phyloP scores from a whole-genome alignment of 2,113 vertebrate species.

The Herpailurus yagouaroundi region DNA sequence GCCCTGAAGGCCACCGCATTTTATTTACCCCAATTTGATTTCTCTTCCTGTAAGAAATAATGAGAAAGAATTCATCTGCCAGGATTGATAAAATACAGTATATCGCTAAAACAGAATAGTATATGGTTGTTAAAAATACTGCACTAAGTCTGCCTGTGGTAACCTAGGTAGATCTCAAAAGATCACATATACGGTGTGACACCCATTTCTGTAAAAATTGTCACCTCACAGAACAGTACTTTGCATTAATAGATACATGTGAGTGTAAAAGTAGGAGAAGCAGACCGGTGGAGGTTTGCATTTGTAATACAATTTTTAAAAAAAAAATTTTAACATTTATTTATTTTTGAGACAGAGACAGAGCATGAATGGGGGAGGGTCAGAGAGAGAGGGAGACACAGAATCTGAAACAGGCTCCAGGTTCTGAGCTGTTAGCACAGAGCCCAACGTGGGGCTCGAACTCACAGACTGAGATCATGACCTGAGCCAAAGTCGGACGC shows the following conservation, averaged over 20 bases:
- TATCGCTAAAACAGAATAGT: background rate
- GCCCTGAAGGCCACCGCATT: background rate
- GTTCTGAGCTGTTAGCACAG: too few relatives aligned
- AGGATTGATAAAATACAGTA: background rate
- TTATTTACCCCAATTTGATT: background rate
- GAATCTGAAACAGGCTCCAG: too few relatives aligned
- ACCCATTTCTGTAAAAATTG: background rate
- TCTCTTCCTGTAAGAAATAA: background rate
- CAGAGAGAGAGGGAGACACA: too few relatives aligned
- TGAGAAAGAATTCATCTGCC: background rate
- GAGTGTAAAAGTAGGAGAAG: background rate
- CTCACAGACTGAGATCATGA: too few relatives aligned
- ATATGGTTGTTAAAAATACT: background rate
- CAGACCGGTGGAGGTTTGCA: background rate
- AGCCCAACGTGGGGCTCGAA: too few relatives aligned
- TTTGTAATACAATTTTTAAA: background rate
- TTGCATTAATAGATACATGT: background rate
- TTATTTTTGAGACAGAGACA: too few relatives aligned
- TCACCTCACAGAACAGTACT: background rate
- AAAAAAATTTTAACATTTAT: too few relatives aligned
- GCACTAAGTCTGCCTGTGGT: background rate
- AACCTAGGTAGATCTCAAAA: background rate
- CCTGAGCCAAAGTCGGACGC: too few relatives aligned
- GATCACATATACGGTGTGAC: background rate
- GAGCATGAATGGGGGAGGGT: too few relatives aligned